phyloP scores from a whole-genome alignment of 2,888 invertebrate species.

The Gasteruption jaculator region DNA sequence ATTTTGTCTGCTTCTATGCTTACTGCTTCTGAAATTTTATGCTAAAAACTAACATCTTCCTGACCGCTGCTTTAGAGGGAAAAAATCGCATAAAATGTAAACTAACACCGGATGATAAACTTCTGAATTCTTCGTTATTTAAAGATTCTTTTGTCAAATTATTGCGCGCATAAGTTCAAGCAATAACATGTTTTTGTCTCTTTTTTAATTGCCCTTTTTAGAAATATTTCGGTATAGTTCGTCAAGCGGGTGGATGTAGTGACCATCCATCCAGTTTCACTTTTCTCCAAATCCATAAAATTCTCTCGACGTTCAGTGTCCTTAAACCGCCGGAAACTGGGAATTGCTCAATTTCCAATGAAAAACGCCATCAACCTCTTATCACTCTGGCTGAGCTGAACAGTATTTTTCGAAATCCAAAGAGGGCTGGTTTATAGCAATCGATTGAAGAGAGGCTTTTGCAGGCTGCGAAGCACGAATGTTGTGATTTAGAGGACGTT shows the following conservation, averaged over 20 bases:
- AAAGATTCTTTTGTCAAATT: too few relatives aligned
- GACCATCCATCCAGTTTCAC: conserved; percentile 10
- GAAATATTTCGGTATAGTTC: conserved; percentile 11
- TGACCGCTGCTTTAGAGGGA: too few relatives aligned
- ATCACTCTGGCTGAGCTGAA: conserved; percentile 17
- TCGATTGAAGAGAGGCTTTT: conserved; percentile 15
- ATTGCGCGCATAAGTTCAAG: too few relatives aligned
- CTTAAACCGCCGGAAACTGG: conserved; percentile 16
- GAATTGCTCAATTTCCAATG: conserved; percentile 16
- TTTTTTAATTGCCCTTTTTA: neutral
- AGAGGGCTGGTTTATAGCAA: conserved; percentile 8
- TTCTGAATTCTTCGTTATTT: too few relatives aligned
- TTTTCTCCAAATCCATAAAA: conserved; percentile 20
- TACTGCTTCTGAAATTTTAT: too few relatives aligned
- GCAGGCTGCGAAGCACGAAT: conserved; percentile 10
- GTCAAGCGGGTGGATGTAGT: conserved; percentile 8
- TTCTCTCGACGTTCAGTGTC: conserved; percentile 16
- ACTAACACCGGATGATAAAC: too few relatives aligned
- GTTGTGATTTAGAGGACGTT: conserved; percentile 17
- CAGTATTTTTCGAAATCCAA: conserved; percentile 14
- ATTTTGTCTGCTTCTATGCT: too few relatives aligned
- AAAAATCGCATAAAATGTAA: too few relatives aligned
- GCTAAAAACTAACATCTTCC: too few relatives aligned
- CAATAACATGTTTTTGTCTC: conserved; percentile 2
- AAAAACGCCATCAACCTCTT: conserved; percentile 12